Conservation (phyloP, 2,113 vertebrate species). For the Vulpes ferrilata region DNA sequence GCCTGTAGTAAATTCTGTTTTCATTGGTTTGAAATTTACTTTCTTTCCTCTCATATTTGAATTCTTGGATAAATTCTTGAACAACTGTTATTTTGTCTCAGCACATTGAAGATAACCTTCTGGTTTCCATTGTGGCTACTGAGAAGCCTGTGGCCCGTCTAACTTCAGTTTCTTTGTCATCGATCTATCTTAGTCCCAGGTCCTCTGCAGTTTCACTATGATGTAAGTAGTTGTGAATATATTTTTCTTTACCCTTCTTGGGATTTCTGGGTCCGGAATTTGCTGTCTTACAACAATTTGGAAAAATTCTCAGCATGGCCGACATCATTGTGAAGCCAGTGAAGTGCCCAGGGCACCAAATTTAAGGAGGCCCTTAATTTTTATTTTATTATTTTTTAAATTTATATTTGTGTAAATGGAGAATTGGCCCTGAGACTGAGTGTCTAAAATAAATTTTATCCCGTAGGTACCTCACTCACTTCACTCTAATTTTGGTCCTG, state of each 20-base stretch:
- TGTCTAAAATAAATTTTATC: not conserved
- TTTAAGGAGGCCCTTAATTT: not conserved
- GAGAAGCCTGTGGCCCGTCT: not conserved
- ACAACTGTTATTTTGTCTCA: not conserved
- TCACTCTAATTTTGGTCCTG: not conserved
- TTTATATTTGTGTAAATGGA: not conserved
- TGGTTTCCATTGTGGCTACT: not conserved
- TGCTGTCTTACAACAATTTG: constrained; percentile 15
- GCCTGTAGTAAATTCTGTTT: not conserved
- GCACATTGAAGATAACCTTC: not conserved
- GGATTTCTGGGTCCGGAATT: not conserved
- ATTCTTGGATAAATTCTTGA: not conserved
- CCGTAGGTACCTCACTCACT: not conserved
- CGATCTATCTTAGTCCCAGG: not conserved
- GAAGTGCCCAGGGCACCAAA: not conserved
- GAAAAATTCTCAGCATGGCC: not conserved
- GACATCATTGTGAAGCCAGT: not conserved
- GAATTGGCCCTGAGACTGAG: not conserved
- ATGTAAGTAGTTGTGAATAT: not conserved
- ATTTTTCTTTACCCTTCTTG: constrained; percentile 30
- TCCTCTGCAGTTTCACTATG: not conserved
- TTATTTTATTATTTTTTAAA: too few relatives aligned
- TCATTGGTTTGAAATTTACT: constrained; percentile 23
- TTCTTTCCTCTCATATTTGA: not conserved
- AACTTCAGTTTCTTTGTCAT: not conserved